phyloP scores from a whole-genome alignment of 2,113 vertebrate species.

The Baryphthengus martii region DNA sequence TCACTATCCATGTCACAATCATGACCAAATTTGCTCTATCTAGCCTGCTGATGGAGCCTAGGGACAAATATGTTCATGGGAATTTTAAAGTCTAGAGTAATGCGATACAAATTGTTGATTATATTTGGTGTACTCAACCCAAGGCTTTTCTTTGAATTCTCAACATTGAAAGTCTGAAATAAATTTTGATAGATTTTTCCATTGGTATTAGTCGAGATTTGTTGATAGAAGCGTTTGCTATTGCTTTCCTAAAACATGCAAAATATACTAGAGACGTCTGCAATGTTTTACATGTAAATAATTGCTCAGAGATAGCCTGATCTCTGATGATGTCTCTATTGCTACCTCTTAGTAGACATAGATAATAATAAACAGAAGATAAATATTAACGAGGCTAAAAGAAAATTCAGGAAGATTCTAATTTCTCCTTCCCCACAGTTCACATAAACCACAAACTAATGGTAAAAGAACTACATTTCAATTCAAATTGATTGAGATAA shows the following conservation, averaged over 20 bases:
- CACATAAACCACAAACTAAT: background rate
- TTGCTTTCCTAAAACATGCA: background rate
- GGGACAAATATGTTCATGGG: background rate
- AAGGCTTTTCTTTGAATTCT: background rate
- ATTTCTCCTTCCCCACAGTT: background rate
- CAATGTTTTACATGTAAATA: slow-evolving; percentile 2
- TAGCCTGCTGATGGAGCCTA: background rate
- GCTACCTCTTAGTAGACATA: background rate
- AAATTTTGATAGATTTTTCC: background rate
- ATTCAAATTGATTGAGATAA: background rate
- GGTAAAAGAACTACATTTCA: background rate
- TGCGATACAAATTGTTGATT: background rate
- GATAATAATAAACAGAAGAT: background rate
- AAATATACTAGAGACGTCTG: background rate
- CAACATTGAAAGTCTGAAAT: background rate
- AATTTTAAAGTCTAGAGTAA: background rate
- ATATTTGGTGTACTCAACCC: background rate
- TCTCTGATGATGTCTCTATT: background rate
- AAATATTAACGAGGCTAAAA: background rate
- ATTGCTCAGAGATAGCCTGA: background rate
- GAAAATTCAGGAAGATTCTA: background rate
- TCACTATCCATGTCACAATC: too few species aligned
- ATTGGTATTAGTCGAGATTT: background rate
- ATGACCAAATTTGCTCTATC: background rate
- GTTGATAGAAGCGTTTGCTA: background rate